Base-by-base conservation (phyloP, 2,888 invertebrate genomes). In the Nomada fabriciana region DNA sequence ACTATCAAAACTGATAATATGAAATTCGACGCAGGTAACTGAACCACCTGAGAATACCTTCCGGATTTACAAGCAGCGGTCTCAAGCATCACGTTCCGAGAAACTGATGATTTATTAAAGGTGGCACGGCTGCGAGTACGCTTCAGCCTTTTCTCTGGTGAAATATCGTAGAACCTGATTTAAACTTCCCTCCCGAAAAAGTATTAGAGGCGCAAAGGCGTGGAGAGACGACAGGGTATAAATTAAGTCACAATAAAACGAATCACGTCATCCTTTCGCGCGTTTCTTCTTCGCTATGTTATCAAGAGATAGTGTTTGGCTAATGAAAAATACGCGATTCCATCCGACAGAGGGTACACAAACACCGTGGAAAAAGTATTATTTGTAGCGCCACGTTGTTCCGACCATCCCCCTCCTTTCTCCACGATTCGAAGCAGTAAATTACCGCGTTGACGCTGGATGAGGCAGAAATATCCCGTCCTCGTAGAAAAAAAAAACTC, bases 151-250 rank as follows among this genome's bases (percentile, higher is more conserved):
- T 80, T 79, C 74, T 29, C 70, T 47, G 50, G 70, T 82, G 71
- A 87, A 82, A 86, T 86, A 86, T 87, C 85, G 87, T 59, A 29
- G 65, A 69, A 76, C 63, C 78, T 78, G 86, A 86, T 86, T 80
- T 80, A 86, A 84, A 81, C 84, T 86, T 9, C 15, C 43, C 50
- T 25, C 47, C 55, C 47, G 13, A 76, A 76, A 70, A 80, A 71
- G 61, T 23, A 63, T 23, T 23, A 15, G 15, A 3, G 13, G n/a
- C 18, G 68, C 55, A 52, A 71, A 75, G 77, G 63, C 59, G 57
- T 52, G 61, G 47, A 18, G 69, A 59, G 77, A 70, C 77, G 86
- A 60, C 80, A 61, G 80, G 83, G 70, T 65, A 80, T 85, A 85
- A 86, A 85, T 85, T 82, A 83, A 86, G 80, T 67, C 75, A 75